Conservation (phyloP, 2,797 vertebrate genomes). For the Xenops minutus region DNA sequence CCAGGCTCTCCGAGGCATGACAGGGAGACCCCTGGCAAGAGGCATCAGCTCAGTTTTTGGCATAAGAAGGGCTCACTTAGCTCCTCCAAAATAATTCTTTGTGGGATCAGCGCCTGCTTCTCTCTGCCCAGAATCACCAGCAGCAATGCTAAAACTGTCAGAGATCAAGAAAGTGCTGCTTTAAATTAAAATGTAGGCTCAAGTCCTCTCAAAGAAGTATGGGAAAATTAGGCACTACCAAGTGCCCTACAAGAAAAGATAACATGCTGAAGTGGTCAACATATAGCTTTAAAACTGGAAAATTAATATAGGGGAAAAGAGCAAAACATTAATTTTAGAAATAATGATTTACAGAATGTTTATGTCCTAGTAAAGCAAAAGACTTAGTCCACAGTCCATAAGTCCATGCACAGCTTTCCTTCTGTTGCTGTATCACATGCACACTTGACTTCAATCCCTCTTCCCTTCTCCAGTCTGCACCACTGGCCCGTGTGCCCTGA, state of each 20-base stretch:
- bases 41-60: neutral
- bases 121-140: neutral
- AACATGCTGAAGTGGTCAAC: neutral
- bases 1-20: fast-evolving
- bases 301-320: neutral
- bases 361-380: neutral
- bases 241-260: neutral
- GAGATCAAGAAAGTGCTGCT: neutral
- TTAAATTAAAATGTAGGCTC: neutral
- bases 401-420: neutral
- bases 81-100: neutral
- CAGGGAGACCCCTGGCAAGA: neutral
- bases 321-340: neutral
- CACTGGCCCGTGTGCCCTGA: neutral
- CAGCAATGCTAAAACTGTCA: neutral
- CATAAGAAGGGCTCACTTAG: neutral
- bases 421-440: neutral
- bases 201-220: neutral
- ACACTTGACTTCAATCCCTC: neutral
- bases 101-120: neutral
- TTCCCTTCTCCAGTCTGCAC: neutral
- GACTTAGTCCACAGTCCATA: neutral
- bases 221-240: neutral
- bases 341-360: neutral
- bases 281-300: neutral